A percentile compares a stretch with the other conserved stretches of the same genome.
These are phyloP conservation scores for Thymelicus acteon DNA, from an alignment of 2,888 invertebrate species.

Conservation along the genomic window DNA sequence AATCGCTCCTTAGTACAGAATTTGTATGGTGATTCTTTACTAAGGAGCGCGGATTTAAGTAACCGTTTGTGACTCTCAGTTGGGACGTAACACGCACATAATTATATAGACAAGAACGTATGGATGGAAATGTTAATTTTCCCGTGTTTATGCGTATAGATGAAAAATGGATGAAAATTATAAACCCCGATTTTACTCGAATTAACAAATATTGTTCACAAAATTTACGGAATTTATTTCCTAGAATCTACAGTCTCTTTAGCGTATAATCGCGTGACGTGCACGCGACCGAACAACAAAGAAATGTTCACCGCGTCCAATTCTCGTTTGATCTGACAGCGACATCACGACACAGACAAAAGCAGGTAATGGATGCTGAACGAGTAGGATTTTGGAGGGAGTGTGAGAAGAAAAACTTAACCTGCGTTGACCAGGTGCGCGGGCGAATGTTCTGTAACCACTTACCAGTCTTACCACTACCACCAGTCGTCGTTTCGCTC, in stretches of 20 bases:
- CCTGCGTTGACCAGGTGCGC: slow-evolving; percentile 47
- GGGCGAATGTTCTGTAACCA: slow-evolving; percentile 59
- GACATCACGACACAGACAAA: background rate
- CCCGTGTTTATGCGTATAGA: too few relatives aligned
- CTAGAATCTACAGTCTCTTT: slow-evolving; percentile 33
- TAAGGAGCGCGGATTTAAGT: too few relatives aligned
- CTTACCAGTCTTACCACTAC: slow-evolving; percentile 53
- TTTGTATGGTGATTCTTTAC: too few relatives aligned
- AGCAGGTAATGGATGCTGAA: slow-evolving; percentile 29
- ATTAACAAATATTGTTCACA: background rate
- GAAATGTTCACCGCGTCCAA: slow-evolving; percentile 23
- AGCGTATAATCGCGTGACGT: slow-evolving; percentile 30
- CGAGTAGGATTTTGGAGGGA: slow-evolving; percentile 33
- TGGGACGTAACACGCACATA: too few relatives aligned
- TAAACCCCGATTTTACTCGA: background rate
- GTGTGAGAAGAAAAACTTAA: slow-evolving; percentile 34
- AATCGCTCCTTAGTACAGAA: too few relatives aligned
- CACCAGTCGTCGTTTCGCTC: slow-evolving; percentile 70
- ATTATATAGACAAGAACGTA: too few relatives aligned
- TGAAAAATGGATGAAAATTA: too few relatives aligned
- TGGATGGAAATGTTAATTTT: too few relatives aligned
- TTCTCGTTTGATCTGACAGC: slow-evolving; percentile 6
- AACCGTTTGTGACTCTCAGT: too few relatives aligned
- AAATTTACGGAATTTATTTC: slow-evolving; percentile 19
- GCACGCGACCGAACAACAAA: slow-evolving; percentile 20